Evolutionary conservation across 1,140 invertebrate species (phyloP).

Genomic region (Aphaenogaster rudis): DNA sequence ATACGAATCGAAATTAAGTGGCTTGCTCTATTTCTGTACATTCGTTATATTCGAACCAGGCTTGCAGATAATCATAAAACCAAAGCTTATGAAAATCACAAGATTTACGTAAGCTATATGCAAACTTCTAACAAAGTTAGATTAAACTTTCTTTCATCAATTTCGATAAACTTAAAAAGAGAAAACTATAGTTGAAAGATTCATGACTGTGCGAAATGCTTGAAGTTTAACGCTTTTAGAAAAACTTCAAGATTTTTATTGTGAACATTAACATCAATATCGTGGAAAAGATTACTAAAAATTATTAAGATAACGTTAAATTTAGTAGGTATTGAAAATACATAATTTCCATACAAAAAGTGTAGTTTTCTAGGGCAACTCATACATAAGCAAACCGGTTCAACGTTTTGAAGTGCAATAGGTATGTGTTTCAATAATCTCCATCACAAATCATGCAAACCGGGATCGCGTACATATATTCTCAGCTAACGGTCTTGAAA

Average conservation of each 20-base stretch:
- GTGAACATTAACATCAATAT: background rate
- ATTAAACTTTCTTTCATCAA: conserved; percentile 6
- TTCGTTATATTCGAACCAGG: background rate
- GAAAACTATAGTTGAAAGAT: background rate
- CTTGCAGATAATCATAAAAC: background rate
- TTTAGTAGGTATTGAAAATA: background rate
- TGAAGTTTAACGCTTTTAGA: background rate
- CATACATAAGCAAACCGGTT: background rate
- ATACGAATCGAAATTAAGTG: background rate
- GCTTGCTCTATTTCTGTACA: background rate
- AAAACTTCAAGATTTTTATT: background rate
- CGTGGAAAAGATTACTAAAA: background rate
- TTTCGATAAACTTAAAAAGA: background rate
- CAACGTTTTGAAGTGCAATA: conserved; percentile 16
- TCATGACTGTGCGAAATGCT: background rate
- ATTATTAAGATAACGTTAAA: background rate
- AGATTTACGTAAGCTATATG: background rate
- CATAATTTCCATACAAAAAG: background rate
- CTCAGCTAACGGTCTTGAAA: conserved; percentile 49
- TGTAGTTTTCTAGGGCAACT: background rate
- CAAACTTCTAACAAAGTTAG: conserved; percentile 7
- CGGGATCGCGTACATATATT: background rate
- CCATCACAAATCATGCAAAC: conserved; percentile 1
- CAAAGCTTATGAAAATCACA: background rate
- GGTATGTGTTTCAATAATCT: conserved; percentile 19